phyloP scores from a whole-genome alignment of 2,797 vertebrate genomes.

The Crax fasciolata region DNA sequence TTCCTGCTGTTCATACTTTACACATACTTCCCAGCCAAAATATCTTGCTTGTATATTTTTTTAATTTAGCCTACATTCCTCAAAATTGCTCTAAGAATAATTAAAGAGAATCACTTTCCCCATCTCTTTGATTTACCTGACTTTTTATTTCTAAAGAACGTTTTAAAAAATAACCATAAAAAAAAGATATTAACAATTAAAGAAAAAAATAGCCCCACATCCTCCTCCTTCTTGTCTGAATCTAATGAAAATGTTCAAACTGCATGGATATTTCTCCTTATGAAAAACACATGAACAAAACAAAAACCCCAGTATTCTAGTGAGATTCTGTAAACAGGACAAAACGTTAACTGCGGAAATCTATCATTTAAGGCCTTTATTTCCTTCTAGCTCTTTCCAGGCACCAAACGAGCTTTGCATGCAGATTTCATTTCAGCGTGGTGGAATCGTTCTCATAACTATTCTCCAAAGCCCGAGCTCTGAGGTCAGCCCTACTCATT shows the following conservation, averaged over 20 bases:
- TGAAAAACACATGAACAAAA: conserved; percentile 76
- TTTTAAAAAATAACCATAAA: background rate
- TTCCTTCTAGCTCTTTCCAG: conserved; percentile 75
- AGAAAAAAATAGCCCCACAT: conserved; percentile 32
- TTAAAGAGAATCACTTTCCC: conserved; percentile 39
- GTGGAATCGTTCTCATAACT: conserved; percentile 63
- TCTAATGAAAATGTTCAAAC: conserved; percentile 73
- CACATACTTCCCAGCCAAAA: conserved; percentile 74
- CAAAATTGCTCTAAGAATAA: conserved; percentile 69
- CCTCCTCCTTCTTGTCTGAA: conserved; percentile 55
- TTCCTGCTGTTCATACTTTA: conserved; percentile 75
- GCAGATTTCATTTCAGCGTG: conserved; percentile 71
- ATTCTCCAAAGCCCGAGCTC: conserved; percentile 62
- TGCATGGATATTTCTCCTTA: conserved; percentile 69
- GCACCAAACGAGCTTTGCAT: conserved; percentile 63
- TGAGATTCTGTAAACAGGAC: conserved; percentile 73
- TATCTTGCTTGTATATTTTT: conserved; percentile 69
- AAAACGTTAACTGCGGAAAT: conserved; percentile 64
- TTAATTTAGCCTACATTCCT: conserved; percentile 70
- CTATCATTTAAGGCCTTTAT: conserved; percentile 69
- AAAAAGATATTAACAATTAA: conserved; percentile 17
- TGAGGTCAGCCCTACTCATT: conserved; percentile 61
- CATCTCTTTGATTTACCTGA: conserved; percentile 28
- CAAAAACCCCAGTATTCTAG: conserved; percentile 61
- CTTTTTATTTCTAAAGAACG: background rate